phyloP scores from a whole-genome alignment of 1,140 invertebrate genomes.

The Caerostris extrusa region DNA sequence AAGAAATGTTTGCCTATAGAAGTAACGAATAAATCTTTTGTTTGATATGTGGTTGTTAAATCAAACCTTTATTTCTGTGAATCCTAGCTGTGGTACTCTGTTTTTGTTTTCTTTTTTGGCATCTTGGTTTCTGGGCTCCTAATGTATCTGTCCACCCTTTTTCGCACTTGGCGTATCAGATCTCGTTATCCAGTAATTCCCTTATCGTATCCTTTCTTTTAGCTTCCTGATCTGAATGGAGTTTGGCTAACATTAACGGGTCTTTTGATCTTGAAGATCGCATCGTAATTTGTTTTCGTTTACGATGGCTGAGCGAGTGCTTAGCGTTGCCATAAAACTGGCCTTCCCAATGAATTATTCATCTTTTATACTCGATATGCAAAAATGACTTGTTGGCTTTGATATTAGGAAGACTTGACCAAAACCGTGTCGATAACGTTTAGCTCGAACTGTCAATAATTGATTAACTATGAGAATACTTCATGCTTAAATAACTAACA shows the following conservation, averaged over 20 bases:
- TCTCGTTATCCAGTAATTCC: constrained; percentile 35
- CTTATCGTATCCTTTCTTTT: neutral
- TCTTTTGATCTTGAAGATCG: constrained; percentile 41
- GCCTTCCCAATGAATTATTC: constrained; percentile 66
- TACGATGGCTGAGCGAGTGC: constrained; percentile 61
- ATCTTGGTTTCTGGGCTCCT: neutral
- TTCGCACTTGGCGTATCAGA: neutral
- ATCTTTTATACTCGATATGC: constrained; percentile 26
- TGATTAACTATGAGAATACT: neutral
- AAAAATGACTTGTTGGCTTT: constrained; percentile 23
- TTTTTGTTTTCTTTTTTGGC: neutral
- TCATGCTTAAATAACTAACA: no score
- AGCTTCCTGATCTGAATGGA: constrained; percentile 31
- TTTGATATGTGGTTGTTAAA: neutral
- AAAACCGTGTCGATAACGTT: neutral
- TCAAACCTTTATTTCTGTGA: neutral
- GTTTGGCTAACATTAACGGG: constrained; percentile 27
- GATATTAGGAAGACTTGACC: neutral
- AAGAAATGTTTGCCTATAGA: neutral
- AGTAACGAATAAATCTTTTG: neutral
- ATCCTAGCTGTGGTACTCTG: neutral
- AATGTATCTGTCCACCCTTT: constrained; percentile 10
- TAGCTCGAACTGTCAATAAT: neutral
- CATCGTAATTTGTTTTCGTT: constrained; percentile 71
- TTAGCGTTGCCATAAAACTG: constrained; percentile 55